Conservation (phyloP, 2,113 vertebrate species). For the Myodes glareolus region DNA sequence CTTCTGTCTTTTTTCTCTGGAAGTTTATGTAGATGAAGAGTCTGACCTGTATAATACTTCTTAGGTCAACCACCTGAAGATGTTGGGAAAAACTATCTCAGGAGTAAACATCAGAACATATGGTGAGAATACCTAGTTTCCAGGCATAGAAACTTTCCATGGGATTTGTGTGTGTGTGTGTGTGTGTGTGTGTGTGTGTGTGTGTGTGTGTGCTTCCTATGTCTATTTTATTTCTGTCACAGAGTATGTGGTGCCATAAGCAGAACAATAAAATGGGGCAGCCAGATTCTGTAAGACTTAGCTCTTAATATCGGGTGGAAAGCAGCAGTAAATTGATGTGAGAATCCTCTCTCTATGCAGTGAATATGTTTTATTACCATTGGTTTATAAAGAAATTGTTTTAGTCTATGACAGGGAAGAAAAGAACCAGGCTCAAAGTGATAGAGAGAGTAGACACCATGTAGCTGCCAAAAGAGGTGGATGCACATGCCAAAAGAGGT, state of each 20-base stretch:
- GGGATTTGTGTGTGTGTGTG: not conserved
- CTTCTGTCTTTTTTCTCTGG: not conserved
- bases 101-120: not conserved
- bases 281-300: not conserved
- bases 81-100: rapidly evolving
- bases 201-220: not conserved
- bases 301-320: not conserved
- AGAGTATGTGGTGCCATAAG: not conserved
- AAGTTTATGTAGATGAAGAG: not conserved
- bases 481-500: too few species aligned
- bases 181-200: not conserved
- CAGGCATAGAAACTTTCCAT: not conserved
- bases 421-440: too few species aligned
- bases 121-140: not conserved
- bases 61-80: not conserved
- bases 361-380: too few species aligned
- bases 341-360: too few species aligned
- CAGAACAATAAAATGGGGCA: not conserved
- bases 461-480: too few species aligned
- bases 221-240: not conserved
- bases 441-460: too few species aligned
- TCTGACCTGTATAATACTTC: not conserved
- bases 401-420: too few species aligned
- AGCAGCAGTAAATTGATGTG: not conserved
- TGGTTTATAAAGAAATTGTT: too few species aligned